Base-by-base conservation (phyloP, 2,888 invertebrate species). In the Pseudolycoriella hygida region DNA sequence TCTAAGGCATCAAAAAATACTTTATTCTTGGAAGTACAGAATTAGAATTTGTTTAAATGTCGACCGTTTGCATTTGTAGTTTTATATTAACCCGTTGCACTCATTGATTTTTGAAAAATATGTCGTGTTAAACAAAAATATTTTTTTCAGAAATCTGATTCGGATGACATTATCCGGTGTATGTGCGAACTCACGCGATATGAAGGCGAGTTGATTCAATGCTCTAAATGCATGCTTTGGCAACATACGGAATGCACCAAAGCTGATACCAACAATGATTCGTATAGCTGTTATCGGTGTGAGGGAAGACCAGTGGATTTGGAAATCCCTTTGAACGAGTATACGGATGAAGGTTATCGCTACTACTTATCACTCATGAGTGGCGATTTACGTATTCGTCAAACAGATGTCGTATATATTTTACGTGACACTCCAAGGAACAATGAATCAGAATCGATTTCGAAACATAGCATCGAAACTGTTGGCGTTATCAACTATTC, bases 191-290 rank as follows among this genome's bases (percentile, higher is more conserved):
- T 93, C 56, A 89, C 80, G 60, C 80, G 82, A 54, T 94, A 96
- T 60, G 92, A 93, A 62, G 93, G 93, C 0, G 67, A 89, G 45
- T 93, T 94, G 93, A 88, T 94, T 54, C 92, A 93, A 66, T 94
- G 94, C 64, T 58, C 64, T 46, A 76, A 84, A 44, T 94, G 94
- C 63, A 73, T 84, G 57, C 87, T 87, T 39, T 93, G 93, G 94
- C 93, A 94, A 62, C 94, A 94, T 66, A 85, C 87, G 56, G 88
- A 92, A 60, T 94, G 93, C 64, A 84, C 88, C 38, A 74, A 77
- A 56, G 77, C 77, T 1, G 77, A 79, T 55, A 72, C 74, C 0
- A 71, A 73, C 46, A 75, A 74, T 1, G 73, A 82, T 54, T 76
- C 78, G 51, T 92, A 90, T 63, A 73, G 82, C 53, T 93, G 92